A percentile compares a stretch with the other conserved stretches of the same genome.
phyloP scores from a whole-genome alignment of 2,113 vertebrate genomes.

The Tachuris rubrigastra region DNA sequence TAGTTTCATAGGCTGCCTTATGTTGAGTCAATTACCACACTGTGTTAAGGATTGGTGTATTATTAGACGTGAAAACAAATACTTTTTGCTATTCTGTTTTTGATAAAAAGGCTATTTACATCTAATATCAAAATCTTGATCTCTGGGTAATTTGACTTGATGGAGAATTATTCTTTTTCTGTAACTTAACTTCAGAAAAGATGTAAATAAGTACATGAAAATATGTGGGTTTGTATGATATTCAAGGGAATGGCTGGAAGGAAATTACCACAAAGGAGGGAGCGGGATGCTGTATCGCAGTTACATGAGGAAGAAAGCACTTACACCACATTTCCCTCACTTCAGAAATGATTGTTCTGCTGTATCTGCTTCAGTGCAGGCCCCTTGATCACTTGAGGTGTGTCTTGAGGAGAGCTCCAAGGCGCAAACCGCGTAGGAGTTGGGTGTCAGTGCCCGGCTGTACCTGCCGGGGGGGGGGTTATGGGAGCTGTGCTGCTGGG shows the following conservation, averaged over 20 bases:
- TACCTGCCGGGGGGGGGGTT: rapidly evolving
- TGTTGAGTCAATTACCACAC: background rate
- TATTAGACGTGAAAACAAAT: constrained; percentile 8
- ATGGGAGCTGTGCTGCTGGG: background rate
- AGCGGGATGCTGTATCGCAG: rapidly evolving
- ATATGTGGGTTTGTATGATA: background rate
- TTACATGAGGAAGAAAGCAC: background rate
- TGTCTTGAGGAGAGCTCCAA: background rate
- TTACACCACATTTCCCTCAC: rapidly evolving
- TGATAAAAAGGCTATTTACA: background rate
- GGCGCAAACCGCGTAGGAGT: background rate
- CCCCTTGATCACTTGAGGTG: background rate
- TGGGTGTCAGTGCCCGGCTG: background rate
- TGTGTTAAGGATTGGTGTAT: background rate
- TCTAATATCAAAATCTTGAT: background rate
- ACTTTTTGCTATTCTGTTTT: background rate
- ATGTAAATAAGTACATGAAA: background rate
- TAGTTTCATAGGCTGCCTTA: background rate
- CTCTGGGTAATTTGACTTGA: background rate
- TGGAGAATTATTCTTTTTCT: background rate
- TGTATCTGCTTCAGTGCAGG: background rate
- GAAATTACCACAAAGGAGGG: background rate
- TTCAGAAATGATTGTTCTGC: background rate
- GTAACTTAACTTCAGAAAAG: background rate
- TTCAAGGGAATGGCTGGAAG: background rate